Base-by-base conservation (phyloP, 1,140 invertebrate species). In the Drosophila melanica region DNA sequence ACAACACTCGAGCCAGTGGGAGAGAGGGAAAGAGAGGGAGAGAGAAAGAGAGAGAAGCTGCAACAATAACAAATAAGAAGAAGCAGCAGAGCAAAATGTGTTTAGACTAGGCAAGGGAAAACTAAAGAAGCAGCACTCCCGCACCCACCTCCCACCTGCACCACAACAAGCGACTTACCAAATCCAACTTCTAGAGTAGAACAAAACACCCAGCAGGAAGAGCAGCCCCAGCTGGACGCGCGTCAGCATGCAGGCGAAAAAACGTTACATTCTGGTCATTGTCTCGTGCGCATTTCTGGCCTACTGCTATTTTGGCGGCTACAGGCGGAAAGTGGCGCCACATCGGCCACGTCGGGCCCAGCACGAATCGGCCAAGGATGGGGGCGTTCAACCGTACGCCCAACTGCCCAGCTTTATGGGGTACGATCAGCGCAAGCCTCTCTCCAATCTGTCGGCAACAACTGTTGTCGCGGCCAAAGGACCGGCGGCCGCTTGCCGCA, bases 201-300 rank as follows among this genome's bases (percentile, higher is more conserved):
- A 18, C 41, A 33, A 27, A 64, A 72, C 41, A 68, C 27, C 67
- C 63, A 77, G 59, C 59, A 58, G 65, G n/a, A 58, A 67, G 14
- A 18, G 8, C 37, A 42, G 18, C 37, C 45, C 27, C 44, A 66
- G 51, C 63, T 60, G 78, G 44, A 62, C 27, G 14, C 16, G 23
- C 18, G 27, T 27, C 51, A 79, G 41, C 87, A 98, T 98, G 97
- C 97, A 98, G 94, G 97, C 97, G 60, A 98, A 98, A 93, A 98
- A 98, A 93, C 95, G 97, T 63, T 98, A 98, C 93, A 93, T 98
- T 86, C 93, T 98, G 87, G 93, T 98, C 76, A 94, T 97, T 90
- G 92, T 96, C 65, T 96, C 95, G 72, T 96, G 95, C 93, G 95
- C 96, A 74, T 96, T 97, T 92, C 93, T 98, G 85, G 94, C 96